Percentiles rank a stretch among this genome's conserved stretches.
Evolutionary conservation across 2,113 vertebrate genomes (phyloP).

Genomic region (Marcusenius ussheri): DNA sequence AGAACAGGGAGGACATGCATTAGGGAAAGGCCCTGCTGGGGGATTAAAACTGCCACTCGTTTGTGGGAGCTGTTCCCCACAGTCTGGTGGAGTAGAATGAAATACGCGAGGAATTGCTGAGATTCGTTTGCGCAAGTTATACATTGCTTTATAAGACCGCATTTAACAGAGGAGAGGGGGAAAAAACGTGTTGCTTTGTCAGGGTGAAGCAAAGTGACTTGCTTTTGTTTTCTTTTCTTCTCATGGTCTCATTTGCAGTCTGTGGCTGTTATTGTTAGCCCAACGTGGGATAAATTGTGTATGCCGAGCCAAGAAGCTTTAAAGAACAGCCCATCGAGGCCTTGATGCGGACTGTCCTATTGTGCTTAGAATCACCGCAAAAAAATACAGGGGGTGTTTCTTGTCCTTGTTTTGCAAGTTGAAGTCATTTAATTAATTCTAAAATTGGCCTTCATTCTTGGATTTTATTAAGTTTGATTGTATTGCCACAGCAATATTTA

Average conservation of each 20-base stretch:
- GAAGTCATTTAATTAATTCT: not conserved
- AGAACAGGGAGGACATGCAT: not conserved
- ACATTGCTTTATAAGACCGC: not conserved
- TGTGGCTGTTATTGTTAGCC: constrained; percentile 13
- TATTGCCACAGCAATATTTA: not conserved
- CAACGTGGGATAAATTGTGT: constrained; percentile 3
- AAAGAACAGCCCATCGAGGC: constrained; percentile 8
- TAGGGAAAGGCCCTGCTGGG: not conserved
- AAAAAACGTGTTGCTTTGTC: not conserved
- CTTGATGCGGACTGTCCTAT: constrained; percentile 16
- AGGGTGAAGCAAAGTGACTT: not conserved
- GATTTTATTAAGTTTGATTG: not conserved
- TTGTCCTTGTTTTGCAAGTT: not conserved
- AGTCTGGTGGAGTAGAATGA: not conserved
- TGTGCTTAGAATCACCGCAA: constrained; percentile 16
- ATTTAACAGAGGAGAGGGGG: not conserved
- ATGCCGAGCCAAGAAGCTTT: constrained; percentile 11
- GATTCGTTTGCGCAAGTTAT: not conserved
- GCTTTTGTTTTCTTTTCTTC: not conserved
- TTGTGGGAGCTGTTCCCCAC: not conserved
- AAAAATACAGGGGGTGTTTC: not conserved
- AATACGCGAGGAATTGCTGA: not conserved
- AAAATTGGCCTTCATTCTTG: not conserved
- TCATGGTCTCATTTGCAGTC: constrained; percentile 33
- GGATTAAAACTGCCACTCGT: not conserved